Evolutionary conservation across 2,797 vertebrate species (phyloP).

Genomic region (Poeciliopsis infans): DNA sequence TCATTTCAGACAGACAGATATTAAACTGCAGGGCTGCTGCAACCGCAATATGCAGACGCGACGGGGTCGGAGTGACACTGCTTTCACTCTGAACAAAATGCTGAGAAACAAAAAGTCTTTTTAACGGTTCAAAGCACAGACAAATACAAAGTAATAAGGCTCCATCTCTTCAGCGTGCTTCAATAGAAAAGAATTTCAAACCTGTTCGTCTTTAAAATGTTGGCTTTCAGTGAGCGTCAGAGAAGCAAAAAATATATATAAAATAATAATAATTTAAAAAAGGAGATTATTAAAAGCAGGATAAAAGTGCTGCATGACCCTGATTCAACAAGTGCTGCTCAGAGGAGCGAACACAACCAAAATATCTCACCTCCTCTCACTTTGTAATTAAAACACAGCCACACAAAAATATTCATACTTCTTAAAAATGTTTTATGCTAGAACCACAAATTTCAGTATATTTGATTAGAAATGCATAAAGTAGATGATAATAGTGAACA

Average conservation of each 20-base stretch:
- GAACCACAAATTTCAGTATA: not conserved
- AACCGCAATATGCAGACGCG: slow-evolving; percentile 53
- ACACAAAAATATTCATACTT: not conserved
- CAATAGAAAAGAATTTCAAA: slow-evolving; percentile 26
- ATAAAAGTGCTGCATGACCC: not conserved
- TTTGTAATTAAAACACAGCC: not conserved
- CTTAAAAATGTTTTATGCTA: not conserved
- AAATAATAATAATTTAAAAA: too few relatives aligned
- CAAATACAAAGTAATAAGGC: slow-evolving; percentile 40
- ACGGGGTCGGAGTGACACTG: slow-evolving; percentile 38
- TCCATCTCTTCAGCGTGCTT: slow-evolving; percentile 61
- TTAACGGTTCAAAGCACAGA: slow-evolving; percentile 62
- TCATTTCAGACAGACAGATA: slow-evolving; percentile 49
- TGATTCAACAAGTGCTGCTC: not conserved
- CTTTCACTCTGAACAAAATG: slow-evolving; percentile 49
- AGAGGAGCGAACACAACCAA: not conserved
- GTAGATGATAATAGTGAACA: not conserved
- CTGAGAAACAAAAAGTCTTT: slow-evolving; percentile 50
- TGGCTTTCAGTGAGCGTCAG: slow-evolving; percentile 11
- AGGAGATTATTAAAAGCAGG: slow-evolving; percentile 3
- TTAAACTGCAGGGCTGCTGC: slow-evolving; percentile 52
- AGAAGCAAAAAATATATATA: not conserved
- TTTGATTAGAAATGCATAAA: not conserved
- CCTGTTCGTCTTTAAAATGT: slow-evolving; percentile 37
- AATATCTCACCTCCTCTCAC: not conserved